Percentiles rank a stretch among this genome's conserved stretches.
phyloP scores from a whole-genome alignment of 2,113 vertebrate genomes.

The Pao palembangensis region DNA sequence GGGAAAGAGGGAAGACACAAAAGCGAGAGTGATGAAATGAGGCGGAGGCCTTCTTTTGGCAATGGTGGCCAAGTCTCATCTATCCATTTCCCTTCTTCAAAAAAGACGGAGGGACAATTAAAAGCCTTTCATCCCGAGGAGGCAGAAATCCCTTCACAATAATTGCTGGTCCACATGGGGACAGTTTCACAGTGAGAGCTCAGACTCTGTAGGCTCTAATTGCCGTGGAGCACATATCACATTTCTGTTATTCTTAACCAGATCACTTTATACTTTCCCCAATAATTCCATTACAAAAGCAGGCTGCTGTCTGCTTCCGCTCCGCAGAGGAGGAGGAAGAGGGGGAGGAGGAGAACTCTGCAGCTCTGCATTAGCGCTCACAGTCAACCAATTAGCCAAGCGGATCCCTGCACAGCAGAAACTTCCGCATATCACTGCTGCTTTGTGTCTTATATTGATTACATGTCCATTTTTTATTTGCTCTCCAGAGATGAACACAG shows the following conservation, averaged over 20 bases:
- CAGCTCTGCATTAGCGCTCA: slow-evolving; percentile 37
- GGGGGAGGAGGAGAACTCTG: slow-evolving; percentile 40
- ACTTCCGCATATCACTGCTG: slow-evolving; percentile 20
- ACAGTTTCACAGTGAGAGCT: slow-evolving; percentile 36
- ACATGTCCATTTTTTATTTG: no score
- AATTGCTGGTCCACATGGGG: slow-evolving; percentile 40
- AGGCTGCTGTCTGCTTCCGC: background rate
- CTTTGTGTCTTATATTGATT: slow-evolving; percentile 13
- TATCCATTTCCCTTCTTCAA: slow-evolving; percentile 35
- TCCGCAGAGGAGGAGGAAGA: background rate
- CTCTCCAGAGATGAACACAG: no score
- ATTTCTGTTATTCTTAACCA: slow-evolving; percentile 54
- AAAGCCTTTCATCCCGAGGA: slow-evolving; percentile 57
- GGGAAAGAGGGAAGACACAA: slow-evolving; percentile 26
- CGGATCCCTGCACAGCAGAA: slow-evolving; percentile 12
- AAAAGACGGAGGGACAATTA: slow-evolving; percentile 45
- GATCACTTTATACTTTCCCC: slow-evolving; percentile 33
- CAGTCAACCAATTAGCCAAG: slow-evolving; percentile 53
- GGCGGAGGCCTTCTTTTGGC: slow-evolving; percentile 31
- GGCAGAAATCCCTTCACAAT: slow-evolving; percentile 58
- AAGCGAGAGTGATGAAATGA: slow-evolving; percentile 27
- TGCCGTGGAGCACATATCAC: slow-evolving; percentile 55
- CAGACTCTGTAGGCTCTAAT: slow-evolving; percentile 51
- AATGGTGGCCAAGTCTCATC: slow-evolving; percentile 24
- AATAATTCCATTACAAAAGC: slow-evolving; percentile 44